These are phyloP conservation scores for Neosilurus mollespiculum DNA, from an alignment of 2,797 vertebrate species.

Conservation along the genomic window DNA sequence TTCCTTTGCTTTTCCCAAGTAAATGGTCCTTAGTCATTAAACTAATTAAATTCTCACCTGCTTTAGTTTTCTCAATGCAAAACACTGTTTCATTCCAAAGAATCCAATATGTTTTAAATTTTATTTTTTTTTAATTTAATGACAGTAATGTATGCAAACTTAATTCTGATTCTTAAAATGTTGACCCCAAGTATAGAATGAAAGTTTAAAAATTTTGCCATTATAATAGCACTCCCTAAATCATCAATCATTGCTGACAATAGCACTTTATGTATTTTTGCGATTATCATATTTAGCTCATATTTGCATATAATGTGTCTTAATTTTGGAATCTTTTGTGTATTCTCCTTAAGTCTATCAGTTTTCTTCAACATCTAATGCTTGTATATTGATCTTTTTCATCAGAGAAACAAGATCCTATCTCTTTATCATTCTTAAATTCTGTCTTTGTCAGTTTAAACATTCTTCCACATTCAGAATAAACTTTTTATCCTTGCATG, in stretches of 20 bases:
- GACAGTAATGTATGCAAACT: slow-evolving; percentile 17
- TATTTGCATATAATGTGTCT: slow-evolving; percentile 23
- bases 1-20: not conserved
- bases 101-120: slow-evolving; percentile 1
- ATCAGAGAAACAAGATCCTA: not conserved
- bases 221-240: not conserved
- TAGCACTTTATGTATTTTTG: not conserved
- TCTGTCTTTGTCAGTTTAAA: not conserved
- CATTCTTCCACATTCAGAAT: not conserved
- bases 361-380: not conserved
- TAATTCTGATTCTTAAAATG: slow-evolving; percentile 9
- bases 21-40: not conserved
- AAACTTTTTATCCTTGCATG: not conserved
- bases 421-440: not conserved
- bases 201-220: not conserved
- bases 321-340: slow-evolving; percentile 13
- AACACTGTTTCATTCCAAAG: not conserved
- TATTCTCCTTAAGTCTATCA: not conserved
- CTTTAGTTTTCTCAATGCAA: slow-evolving; percentile 7
- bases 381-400: not conserved
- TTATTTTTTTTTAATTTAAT: slow-evolving; percentile 16
- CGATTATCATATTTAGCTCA: slow-evolving; percentile 5
- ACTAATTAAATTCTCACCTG: slow-evolving; percentile 22
- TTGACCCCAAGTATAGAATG: not conserved
- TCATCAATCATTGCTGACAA: slow-evolving; percentile 19